Evolutionary conservation across 2,888 invertebrate genomes (phyloP), one percentile per base, ranked within the genome.

Genomic region (Nomada fabriciana): DNA sequence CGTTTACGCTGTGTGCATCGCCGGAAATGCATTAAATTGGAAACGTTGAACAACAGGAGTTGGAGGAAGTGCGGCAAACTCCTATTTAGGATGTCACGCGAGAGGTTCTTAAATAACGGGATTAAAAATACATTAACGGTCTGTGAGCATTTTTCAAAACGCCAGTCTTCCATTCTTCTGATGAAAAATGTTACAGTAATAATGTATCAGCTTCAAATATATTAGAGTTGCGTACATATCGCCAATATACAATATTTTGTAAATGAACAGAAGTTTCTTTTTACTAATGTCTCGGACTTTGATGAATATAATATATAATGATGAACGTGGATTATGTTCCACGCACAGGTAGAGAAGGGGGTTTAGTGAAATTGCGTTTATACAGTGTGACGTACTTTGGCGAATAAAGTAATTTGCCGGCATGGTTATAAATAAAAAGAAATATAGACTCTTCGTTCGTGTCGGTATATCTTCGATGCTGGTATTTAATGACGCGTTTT

Each of bases 11-110:
- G 15, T 23, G 13, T 4, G 15, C 18, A 23, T 43, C 11, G 36
- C 25, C 43, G 2, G 47, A 65, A 63, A 47, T 29, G 11, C 43
- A 11, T 57, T 76, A 63, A 71, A 59, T 59, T 15, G 47, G 29
- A 47, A 59, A 60, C 29, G 20, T 50, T 47, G 43, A 47, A 50
- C 69, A 2, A n/a, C 11, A 7, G 47, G 25, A 59, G 25, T 59
- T 47, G n/a, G 0, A 36, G 59, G 25, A 59, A 47, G 57, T 7
- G 9, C 5, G 23, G 1, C 11, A 15, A 13, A n/a, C 47, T 13
- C 47, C 9, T 47, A 5, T 59, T 47, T 47, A 59, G 13, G 18
- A 25, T 25, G 25, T 13, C 43, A n/a, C 15, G 68, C 13, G 7
- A 57, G 18, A 18, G 23, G 7, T 25, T 5, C 25, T 57, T 13